phyloP scores from a whole-genome alignment of 2,113 vertebrate genomes.

The Siniperca knerii region DNA sequence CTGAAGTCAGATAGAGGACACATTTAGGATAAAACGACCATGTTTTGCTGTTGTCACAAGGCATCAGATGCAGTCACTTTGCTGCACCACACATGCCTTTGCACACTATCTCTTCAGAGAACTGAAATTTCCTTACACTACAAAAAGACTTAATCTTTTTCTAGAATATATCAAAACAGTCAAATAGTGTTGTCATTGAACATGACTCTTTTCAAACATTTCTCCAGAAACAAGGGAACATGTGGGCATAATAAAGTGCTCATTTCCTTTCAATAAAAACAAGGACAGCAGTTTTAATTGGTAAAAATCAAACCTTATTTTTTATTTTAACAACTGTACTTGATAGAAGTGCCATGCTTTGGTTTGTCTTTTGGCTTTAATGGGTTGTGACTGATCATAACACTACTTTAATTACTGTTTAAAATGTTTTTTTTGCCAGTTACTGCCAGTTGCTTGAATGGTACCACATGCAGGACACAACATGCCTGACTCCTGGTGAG shows the following conservation, averaged over 20 bases:
- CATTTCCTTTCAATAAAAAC: neutral
- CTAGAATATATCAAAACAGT: neutral
- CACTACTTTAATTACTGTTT: neutral
- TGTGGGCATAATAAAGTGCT: neutral
- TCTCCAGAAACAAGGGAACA: neutral
- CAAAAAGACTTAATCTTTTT: neutral
- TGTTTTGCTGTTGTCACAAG: slow-evolving; percentile 31
- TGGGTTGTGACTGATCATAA: neutral
- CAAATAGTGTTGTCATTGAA: neutral
- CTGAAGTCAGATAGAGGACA: slow-evolving; percentile 21
- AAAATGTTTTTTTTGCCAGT: neutral
- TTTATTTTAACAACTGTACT: neutral
- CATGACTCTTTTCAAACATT: neutral
- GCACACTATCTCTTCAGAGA: neutral
- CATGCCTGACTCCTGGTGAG: neutral
- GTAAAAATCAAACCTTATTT: neutral
- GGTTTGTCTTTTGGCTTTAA: neutral
- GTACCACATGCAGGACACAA: neutral
- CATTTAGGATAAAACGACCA: slow-evolving; percentile 19
- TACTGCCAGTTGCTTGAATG: neutral
- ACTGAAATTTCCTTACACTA: neutral
- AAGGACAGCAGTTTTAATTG: neutral
- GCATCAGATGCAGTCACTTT: slow-evolving; percentile 26
- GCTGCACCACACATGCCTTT: neutral
- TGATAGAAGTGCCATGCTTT: neutral